phyloP scores from a whole-genome alignment of 2,888 invertebrate genomes.

The Orthosia gracilis region DNA sequence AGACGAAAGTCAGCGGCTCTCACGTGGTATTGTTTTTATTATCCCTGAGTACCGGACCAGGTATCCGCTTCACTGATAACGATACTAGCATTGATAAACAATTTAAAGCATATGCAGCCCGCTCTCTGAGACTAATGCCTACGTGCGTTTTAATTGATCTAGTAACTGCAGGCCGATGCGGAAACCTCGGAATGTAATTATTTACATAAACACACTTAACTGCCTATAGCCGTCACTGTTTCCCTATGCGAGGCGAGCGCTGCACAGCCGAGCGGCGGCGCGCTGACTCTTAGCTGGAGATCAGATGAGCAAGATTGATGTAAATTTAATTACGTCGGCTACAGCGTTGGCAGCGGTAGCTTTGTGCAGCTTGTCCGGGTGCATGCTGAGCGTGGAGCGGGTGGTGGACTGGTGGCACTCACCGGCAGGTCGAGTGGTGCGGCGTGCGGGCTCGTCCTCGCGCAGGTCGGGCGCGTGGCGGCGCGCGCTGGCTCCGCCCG shows the following conservation, averaged over 20 bases:
- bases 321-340: slow-evolving; percentile 75
- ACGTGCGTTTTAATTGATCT: slow-evolving; percentile 76
- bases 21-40: slow-evolving; percentile 90
- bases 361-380: slow-evolving; percentile 77
- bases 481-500: slow-evolving; percentile 83
- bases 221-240: slow-evolving; percentile 66
- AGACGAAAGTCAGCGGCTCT: slow-evolving; percentile 75
- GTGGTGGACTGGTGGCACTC: slow-evolving; percentile 79
- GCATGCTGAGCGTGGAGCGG: slow-evolving; percentile 32
- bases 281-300: slow-evolving; percentile 47
- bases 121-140: slow-evolving; percentile 53
- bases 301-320: slow-evolving; percentile 67
- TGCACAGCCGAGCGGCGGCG: slow-evolving; percentile 58
- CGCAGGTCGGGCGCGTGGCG: slow-evolving; percentile 92
- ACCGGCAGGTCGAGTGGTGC: slow-evolving; percentile 93
- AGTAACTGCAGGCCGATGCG: slow-evolving; percentile 69
- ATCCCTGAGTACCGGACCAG: slow-evolving; percentile 75
- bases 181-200: slow-evolving; percentile 80
- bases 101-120: slow-evolving; percentile 48
- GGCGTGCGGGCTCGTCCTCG: slow-evolving; percentile 93
- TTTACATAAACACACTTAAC: slow-evolving; percentile 84
- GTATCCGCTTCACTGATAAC: slow-evolving; percentile 81
- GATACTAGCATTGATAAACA: slow-evolving; percentile 74
- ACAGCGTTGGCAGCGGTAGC: slow-evolving; percentile 79
- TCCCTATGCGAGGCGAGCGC: slow-evolving; percentile 53